Evolutionary conservation across 1,140 invertebrate genomes (phyloP), one percentile per base, ranked within the genome.

Genomic region (Ips typographus): DNA sequence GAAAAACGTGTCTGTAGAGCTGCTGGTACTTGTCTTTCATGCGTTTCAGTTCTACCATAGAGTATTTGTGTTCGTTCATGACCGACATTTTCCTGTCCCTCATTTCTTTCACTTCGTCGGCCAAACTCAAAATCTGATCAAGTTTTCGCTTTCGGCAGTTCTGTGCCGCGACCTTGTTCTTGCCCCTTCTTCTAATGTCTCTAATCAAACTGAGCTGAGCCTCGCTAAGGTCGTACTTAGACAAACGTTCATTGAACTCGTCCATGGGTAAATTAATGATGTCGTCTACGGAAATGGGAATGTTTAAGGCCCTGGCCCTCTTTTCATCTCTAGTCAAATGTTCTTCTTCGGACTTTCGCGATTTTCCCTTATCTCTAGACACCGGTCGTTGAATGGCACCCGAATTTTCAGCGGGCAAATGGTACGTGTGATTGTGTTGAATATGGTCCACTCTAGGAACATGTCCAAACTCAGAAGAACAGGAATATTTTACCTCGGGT

Each of bases 201-300:
- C 95, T 85, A 67, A 98, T 97, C 38, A 98, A 84, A 1, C 93
- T 93, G 3, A 98, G 82, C 76, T 99, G 96, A n/a, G 91, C 87
- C 77, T 98, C 95, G 71, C 89, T 94, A n/a, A 99, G 84, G 80
- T 96, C 94, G 80, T 95, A 95, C 77, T 96, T 96, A 68, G 93
- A 93, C 22, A 98, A 83, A n/a, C 95, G 86, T 80, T 98, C 95
- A 81, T 98, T 98, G 82, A 98, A 98, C 81, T 98, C 95, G 77
- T 98, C 96, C 90, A 98, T 98, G 1, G 96, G 95, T 63, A 97
- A 82, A 79, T 98, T 96, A 52, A 98, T 96, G 60, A 99, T 98
- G 72, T 98, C 94, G 52, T 88, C 87, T 1, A 96, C 92, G 1
- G 90, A 81, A 67, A 98, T 90, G 0, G 95, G 95, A 73, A 88